Base-by-base conservation (phyloP, 2,888 invertebrate species). In the Eueremaeus valkanovi region DNA sequence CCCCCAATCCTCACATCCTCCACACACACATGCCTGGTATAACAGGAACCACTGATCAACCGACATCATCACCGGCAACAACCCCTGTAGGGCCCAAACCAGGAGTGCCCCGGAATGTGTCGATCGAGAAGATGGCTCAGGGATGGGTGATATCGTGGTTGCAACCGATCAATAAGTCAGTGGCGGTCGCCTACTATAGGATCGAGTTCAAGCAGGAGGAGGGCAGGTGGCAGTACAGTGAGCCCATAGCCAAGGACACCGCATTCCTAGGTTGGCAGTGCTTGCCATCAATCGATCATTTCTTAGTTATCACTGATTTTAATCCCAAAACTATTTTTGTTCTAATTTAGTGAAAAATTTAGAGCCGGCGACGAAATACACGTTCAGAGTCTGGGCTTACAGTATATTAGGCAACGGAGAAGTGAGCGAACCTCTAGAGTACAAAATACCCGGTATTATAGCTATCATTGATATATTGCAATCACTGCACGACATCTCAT, bases 111-210 rank as follows among this genome's bases (percentile, higher is more conserved):
- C 88, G 91, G 80, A 95, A 96, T 85, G 87, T 96, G 80, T 92
- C 93, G 74, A 92, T 95, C 78, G 90, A 90, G 72, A 93, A 93
- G 85, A 90, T 92, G 79, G 90, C 90, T 84, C 92, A 93, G 84
- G 93, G 93, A 79, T 93, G 95, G 85, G 88, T 92, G 80, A 92
- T 95, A 83, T 77, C 92, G 81, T 95, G 94, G 95, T 90, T 91
- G 85, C 88, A 90, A 81, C 94, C 94, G 36, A 82, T 90, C 80
- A 93, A 94, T 83, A 88, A 90, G 80, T 88, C 79, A 27, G 78
- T 81, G 33, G 79, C 80, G 51, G 89, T 94, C 80, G 90, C 91
- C 85, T 91, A 92, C 86, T 95, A 94, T 85, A 91, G 91, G 79
- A 93, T 95, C 85, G 92, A 93, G 86, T 94, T 93, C 86, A 90